Evolutionary conservation across 2,797 vertebrate species (phyloP), one percentile per base, ranked within the genome.

Genomic region (Cuculus canorus): DNA sequence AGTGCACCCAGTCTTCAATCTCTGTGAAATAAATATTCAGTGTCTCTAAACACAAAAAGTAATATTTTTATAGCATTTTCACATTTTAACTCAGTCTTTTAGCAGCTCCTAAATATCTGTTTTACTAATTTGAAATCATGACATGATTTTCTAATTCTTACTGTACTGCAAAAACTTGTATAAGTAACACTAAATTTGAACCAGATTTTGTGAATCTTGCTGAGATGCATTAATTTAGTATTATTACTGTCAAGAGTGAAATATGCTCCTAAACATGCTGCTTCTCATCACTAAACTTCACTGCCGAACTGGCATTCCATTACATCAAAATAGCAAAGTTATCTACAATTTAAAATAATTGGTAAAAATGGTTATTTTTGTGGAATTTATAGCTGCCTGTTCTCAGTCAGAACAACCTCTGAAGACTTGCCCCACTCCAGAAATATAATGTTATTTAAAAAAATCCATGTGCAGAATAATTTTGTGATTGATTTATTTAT

Each of bases 161-260:
- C 80, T 88, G 43, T 84, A 96, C 92, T 90, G 83, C 86, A 96
- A 96, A 48, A 97, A 96, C 48, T 87, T 97, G 82, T 79, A 88
- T 96, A 96, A 96, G 94, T 92, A 96, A 78, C 79, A 82, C 63
- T 96, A 97, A 97, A 97, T 97, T 96, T 97, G 95, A 97, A 97
- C 75, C 93, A 97, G 90, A 93, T 96, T 97, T 97, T 96, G 65
- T 95, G 91, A 97, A 93, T 48, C 92, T 96, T 95, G 33, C 71
- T 95, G 94, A 95, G 79, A 96, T 13, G 10, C 92, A 97, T 97
- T 97, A 97, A 97, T 97, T 96, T 95, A 95, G 45, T 94, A 95
- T 96, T 97, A 96, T 96, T 97, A 96, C 90, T 97, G 93, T 97
- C 96, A 97, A 96, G 94, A 95, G 86, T 94, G 82, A 98, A 98